Evolutionary conservation across 2,113 vertebrate species (phyloP).

Genomic region (Actenoides hombroni): DNA sequence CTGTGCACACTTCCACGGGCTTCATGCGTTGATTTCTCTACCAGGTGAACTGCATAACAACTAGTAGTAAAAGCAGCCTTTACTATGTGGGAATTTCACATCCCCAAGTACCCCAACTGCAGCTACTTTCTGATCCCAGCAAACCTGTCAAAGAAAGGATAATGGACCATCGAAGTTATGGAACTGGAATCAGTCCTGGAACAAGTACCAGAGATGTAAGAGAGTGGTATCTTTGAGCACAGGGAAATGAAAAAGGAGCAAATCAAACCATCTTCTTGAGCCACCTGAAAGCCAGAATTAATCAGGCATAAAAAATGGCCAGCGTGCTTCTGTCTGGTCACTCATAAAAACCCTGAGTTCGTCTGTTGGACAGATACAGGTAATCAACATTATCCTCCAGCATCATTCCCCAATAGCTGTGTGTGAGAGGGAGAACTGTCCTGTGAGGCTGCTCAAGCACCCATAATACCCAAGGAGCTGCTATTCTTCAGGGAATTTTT

Average conservation of each 20-base stretch:
- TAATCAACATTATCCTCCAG: not conserved
- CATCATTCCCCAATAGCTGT: not conserved
- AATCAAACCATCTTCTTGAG: not conserved
- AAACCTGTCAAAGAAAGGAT: not conserved
- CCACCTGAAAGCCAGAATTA: conserved; percentile 32
- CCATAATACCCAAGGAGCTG: not conserved
- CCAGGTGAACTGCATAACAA: not conserved
- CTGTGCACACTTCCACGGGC: not conserved
- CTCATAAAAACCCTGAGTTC: not conserved
- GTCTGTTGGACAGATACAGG: not conserved
- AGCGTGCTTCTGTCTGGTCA: not conserved
- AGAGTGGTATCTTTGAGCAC: not conserved
- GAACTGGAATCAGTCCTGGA: not conserved
- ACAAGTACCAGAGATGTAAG: not conserved
- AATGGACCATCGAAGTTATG: not conserved
- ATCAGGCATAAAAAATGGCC: not conserved
- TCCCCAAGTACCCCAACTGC: not conserved
- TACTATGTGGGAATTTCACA: not conserved
- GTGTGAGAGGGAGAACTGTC: not conserved
- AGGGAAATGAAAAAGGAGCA: not conserved
- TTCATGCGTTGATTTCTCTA: not conserved
- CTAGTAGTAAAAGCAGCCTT: not conserved
- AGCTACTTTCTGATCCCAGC: not conserved
- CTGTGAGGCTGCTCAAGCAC: not conserved
- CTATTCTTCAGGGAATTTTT: too few species aligned